Evolutionary conservation across 2,888 invertebrate species (phyloP), one percentile per base, ranked within the genome.

Genomic region (Himalopsyche tibetana): DNA sequence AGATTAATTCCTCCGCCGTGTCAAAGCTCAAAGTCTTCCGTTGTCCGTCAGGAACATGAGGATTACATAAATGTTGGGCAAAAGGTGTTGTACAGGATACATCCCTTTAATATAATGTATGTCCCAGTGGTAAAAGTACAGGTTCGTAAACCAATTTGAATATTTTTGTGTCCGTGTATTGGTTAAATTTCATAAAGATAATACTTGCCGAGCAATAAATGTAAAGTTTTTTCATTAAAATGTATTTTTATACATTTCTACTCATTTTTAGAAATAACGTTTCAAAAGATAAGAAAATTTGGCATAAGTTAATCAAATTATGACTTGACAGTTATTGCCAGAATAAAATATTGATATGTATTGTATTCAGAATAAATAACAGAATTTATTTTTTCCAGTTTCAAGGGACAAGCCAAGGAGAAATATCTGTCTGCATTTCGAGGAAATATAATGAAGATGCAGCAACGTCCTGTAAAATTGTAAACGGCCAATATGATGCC

Each of bases 51-150:
- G 89, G 89, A 92, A 86, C 93, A 93, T 84, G 95, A 95, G 90
- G 95, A 95, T 90, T 95, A 94, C 88, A 92, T 94, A 15, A 91
- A 94, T 81, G 94, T 94, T 0, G 91, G 92, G 40, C 90, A 94
- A 86, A 92, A 93, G 85, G 92, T 93, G 74, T 91, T 91, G 0
- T 94, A 94, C 88, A 92, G 93, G 63, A 92, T 95, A 85, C 94
- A 93, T 89, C 92, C 93, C 0, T 92, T 91, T 88, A 92, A 93
- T 89, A 89, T 94, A 89, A 90, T 90, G 80, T 90, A 91, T 55
- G 91, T 91, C 87, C 81, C 91, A 2, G 88, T 91, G 4, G 89
- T 93, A 81, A 91, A 90, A 89, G 87, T 88, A n/a, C 85, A 87
- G 80, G 88, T 88, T 28, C 12, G 81, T 84, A 42, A 40, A 17